A percentile compares a stretch with the other conserved stretches of the same genome.
Evolutionary conservation across 2,888 invertebrate genomes (phyloP).

Genomic region (Danaus chrysippus): DNA sequence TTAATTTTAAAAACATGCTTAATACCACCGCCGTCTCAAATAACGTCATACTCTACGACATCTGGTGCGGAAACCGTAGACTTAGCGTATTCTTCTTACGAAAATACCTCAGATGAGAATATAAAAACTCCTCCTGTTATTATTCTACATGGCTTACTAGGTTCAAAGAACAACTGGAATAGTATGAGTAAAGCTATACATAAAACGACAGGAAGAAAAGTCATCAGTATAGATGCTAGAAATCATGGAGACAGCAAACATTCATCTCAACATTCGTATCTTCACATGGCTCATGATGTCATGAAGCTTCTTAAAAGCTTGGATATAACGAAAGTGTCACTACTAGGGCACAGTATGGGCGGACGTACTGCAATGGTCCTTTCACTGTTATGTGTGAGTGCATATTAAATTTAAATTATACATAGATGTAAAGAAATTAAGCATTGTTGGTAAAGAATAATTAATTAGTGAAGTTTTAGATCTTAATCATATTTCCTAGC

Average conservation of each 20-base stretch:
- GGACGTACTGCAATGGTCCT: slow-evolving; percentile 94
- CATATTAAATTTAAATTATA: slow-evolving; percentile 35
- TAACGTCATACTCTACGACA: slow-evolving; percentile 40
- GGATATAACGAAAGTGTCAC: slow-evolving; percentile 80
- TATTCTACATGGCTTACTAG: slow-evolving; percentile 94
- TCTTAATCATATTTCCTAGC: no score
- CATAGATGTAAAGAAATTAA: not conserved
- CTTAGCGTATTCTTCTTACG: slow-evolving; percentile 83
- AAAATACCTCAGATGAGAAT: slow-evolving; percentile 64
- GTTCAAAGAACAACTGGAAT: slow-evolving; percentile 96
- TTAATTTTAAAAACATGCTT: slow-evolving; percentile 17
- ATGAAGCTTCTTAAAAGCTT: slow-evolving; percentile 81
- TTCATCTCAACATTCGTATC: slow-evolving; percentile 84
- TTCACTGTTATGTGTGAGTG: slow-evolving; percentile 82
- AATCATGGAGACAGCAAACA: slow-evolving; percentile 98
- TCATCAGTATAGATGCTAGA: slow-evolving; percentile 92
- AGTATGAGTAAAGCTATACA: slow-evolving; percentile 88
- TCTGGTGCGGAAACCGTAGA: slow-evolving; percentile 77
- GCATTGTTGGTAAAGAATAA: no score
- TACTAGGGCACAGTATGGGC: slow-evolving; percentile 97
- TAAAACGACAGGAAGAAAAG: slow-evolving; percentile 83
- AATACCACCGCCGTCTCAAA: slow-evolving; percentile 37
- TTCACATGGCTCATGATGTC: slow-evolving; percentile 82
- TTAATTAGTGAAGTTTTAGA: no score
- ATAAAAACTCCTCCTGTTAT: slow-evolving; percentile 81